Base-by-base conservation (phyloP, 2,797 vertebrate species). In the Arrhamphus sclerolepis region DNA sequence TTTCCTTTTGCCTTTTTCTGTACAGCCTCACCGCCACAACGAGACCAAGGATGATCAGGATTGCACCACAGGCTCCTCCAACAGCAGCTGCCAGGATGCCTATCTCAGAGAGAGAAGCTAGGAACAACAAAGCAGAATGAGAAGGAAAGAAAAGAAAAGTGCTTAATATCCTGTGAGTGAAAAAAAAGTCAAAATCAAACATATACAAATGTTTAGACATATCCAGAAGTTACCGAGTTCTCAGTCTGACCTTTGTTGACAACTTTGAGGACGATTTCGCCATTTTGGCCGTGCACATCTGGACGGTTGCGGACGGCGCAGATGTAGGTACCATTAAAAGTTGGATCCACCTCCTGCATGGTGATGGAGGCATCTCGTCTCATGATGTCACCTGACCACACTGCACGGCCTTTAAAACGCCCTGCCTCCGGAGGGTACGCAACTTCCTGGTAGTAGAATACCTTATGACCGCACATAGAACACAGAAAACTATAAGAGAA, bases 321-420 rank as follows among this genome's bases (percentile, higher is more conserved):
- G 70, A 79, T 91, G 83, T 91, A 98, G 0, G 96, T 98, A 5
- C 97, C 97, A 0, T 98, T 98, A 80, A 96, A 97, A 0, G 66
- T 91, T 22, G 93, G 93, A 68, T 88, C 91, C 63, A 96, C 89
- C 26, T 93, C 74, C 42, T 87, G 92, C 62, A 98, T 80, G 0
- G 92, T 55, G 78, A 98, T 96, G 72, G 97, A 98, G 19, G 46
- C 96, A 0, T 98, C 97, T 0, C 75, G 46, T 0, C 82, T 92
- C 48, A 78, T 50, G 0, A 94, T 47, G 22, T 96, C 93, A 47
- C 97, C 97, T 0, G 96, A 94, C 97, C 97, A 98, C 53, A 86
- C 87, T 2, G 87, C 94, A 0, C 86, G 86, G 39, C 70, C 92
- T 63, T 92, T 91, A 59, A 98, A 98, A 4, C 84, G 92, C 0